Evolutionary conservation across 2,888 invertebrate species (phyloP).

Genomic region (Andrena dorsata): DNA sequence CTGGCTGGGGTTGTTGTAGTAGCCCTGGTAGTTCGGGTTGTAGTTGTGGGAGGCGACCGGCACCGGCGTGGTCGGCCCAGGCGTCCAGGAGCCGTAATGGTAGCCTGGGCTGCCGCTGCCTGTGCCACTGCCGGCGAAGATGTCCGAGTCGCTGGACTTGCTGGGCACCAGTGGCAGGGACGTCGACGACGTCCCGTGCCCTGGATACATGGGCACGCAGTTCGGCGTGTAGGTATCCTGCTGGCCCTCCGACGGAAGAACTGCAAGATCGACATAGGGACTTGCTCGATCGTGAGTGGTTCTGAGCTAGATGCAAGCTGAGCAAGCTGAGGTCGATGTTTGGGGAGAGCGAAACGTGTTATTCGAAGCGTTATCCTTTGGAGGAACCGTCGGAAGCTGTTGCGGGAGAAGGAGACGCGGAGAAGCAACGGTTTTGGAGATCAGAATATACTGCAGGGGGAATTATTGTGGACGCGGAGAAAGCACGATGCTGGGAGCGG

Average conservation of each 20-base stretch:
- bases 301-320: background rate
- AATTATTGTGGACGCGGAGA: too few relatives aligned
- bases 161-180: conserved; percentile 77
- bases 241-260: conserved; percentile 78
- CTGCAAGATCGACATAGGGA: conserved; percentile 61
- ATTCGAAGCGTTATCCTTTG: too few relatives aligned
- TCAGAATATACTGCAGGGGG: too few relatives aligned
- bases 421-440: background rate
- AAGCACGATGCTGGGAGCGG: too few relatives aligned
- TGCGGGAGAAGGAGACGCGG: background rate
- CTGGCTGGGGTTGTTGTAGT: conserved; percentile 88
- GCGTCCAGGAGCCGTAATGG: conserved; percentile 84
- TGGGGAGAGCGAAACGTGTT: too few relatives aligned
- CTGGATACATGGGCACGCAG: conserved; percentile 82
- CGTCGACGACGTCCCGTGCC: conserved; percentile 71
- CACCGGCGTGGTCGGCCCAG: conserved; percentile 83
- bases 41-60: conserved; percentile 87
- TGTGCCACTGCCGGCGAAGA: conserved; percentile 75
- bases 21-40: conserved; percentile 89
- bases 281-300: background rate
- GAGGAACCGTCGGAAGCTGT: too few relatives aligned
- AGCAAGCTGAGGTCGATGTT: too few relatives aligned
- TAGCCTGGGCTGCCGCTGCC: conserved; percentile 80
- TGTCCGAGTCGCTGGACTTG: conserved; percentile 77
- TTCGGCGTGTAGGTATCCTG: conserved; percentile 83